Conservation (phyloP, 2,888 invertebrate genomes). For the Digitonthophagus gazella region DNA sequence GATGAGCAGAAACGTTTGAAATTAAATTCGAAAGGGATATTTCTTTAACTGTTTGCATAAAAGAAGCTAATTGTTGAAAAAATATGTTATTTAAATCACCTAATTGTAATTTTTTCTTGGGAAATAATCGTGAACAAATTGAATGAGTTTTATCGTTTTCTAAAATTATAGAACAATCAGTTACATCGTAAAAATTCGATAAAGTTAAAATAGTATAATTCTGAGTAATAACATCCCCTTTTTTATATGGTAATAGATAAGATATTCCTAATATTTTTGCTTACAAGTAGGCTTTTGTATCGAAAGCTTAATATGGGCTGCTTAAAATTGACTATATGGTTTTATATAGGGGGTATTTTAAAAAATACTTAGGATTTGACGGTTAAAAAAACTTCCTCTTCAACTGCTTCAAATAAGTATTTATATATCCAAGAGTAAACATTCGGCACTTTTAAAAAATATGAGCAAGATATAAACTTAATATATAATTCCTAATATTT, state of each 20-base stretch:
- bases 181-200: conserved; percentile 49
- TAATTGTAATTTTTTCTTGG: conserved; percentile 40
- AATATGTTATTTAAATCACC: conserved; percentile 53
- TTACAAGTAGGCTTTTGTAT: no score
- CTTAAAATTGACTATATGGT: no score
- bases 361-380: no score
- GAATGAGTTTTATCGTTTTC: conserved; percentile 54
- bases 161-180: conserved; percentile 50
- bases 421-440: no score
- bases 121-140: conserved; percentile 45
- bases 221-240: conserved; percentile 55
- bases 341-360: no score
- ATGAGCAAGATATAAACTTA: no score
- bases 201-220: conserved; percentile 54
- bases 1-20: conserved; percentile 50
- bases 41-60: conserved; percentile 49
- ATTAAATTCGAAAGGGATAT: conserved; percentile 43
- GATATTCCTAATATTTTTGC: no score
- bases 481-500: no score
- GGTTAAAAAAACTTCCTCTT: no score
- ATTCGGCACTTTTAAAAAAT: no score
- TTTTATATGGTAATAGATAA: conserved; percentile 53
- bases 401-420: no score
- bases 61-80: conserved; percentile 51
- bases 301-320: no score